Evolutionary conservation across 2,113 vertebrate genomes (phyloP), one percentile per base, ranked within the genome.

Genomic region (Cyanistes caeruleus): DNA sequence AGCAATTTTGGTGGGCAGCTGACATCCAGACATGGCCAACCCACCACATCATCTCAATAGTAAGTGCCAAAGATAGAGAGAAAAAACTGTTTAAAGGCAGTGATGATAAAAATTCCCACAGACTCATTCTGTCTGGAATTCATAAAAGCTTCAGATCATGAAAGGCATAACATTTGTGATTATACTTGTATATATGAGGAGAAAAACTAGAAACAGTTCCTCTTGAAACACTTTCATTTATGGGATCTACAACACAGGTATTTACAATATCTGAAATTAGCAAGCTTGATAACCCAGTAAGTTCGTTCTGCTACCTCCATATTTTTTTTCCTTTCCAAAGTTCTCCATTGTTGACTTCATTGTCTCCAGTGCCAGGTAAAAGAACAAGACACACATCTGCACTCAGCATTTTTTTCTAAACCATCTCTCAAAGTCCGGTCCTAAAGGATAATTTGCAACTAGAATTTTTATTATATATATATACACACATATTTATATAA

Each of bases 81-180:
- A 65, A 18, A 93, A 88, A 69, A 48, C 7, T 15, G 1, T 65
- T 69, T 49, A 60, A 55, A 80, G 64, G 13, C 15, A 68, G 18
- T 37, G 59, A 17, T 7, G 3, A 63, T 33, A 19, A 80, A 89
- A 77, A 33, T 17, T 18, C 3, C 23, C 30, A 46, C 0, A 0
- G 28, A 84, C 8, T 8, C 7, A 49, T 69, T 73, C 30, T 81
- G 6, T 21, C 68, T 62, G 22, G 31, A 77, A 89, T 44, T 90
- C 43, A 62, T 41, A 64, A 77, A 60, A 62, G 5, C 24, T 84
- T 89, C 48, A 39, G 14, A 77, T 65, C 37, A 53, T 6, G 2
- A 65, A 5, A 82, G 33, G 10, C 74, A 48, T 37, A 78, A 25
- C 6, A 37, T 62, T 65, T 62, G 8, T 60, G 18, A 90, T 33